A percentile compares a stretch with the other conserved stretches of the same genome.
Evolutionary conservation across 1,140 invertebrate species (phyloP).

Genomic region (Bursaphelenchus mucronatus): DNA sequence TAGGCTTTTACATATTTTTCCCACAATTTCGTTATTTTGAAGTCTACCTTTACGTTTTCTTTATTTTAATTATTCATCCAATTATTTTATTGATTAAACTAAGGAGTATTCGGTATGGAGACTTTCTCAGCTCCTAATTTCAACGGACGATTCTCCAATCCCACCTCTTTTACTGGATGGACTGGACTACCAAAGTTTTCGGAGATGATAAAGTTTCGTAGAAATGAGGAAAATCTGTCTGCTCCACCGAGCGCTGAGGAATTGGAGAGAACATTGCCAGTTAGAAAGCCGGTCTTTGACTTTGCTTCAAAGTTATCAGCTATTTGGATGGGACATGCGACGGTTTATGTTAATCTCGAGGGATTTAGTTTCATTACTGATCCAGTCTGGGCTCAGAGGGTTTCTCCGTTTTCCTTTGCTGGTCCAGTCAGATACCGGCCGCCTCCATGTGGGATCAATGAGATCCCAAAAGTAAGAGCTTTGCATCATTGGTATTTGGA

Average conservation of each 20-base stretch:
- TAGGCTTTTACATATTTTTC: too few species aligned
- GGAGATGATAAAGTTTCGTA: too few species aligned
- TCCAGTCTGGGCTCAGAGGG: constrained; percentile 34
- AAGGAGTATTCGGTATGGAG: too few species aligned
- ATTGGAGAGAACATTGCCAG: constrained; percentile 31
- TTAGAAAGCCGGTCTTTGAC: constrained; percentile 25
- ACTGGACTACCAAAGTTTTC: too few species aligned
- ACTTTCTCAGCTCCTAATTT: too few species aligned
- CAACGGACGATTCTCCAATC: too few species aligned
- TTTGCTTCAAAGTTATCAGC: constrained; percentile 27
- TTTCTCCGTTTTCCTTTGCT: constrained; percentile 31
- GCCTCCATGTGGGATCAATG: constrained; percentile 34
- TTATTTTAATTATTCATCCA: too few species aligned
- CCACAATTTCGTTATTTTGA: too few species aligned
- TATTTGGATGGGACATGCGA: constrained; percentile 49
- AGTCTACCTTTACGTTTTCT: too few species aligned
- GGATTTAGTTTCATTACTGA: constrained; percentile 40
- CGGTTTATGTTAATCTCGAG: constrained; percentile 37
- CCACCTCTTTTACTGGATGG: too few species aligned
- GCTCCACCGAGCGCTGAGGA: constrained; percentile 13
- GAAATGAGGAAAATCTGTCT: too few species aligned
- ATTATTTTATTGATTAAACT: too few species aligned
- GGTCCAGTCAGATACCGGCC: constrained; percentile 36
- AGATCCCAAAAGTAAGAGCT: constrained; percentile 37
- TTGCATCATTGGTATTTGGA: background rate